Evolutionary conservation across 2,888 invertebrate genomes (phyloP), one percentile per base, ranked within the genome.

Genomic region (Adelognathus sp.): DNA sequence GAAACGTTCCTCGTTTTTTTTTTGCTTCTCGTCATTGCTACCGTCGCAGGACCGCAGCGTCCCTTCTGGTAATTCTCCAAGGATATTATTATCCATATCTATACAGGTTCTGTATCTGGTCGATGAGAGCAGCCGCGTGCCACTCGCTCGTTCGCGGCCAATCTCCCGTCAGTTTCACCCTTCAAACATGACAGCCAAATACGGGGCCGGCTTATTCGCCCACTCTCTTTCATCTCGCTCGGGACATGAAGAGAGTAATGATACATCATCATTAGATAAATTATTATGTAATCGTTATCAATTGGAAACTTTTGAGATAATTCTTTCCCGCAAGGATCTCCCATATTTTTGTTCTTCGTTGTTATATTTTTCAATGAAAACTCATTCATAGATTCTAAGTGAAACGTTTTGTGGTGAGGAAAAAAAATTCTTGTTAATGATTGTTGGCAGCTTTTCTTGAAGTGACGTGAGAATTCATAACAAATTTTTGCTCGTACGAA

Each of bases 1-100:
- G 36, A 63, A 69, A 70, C 61, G 54, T 75, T 75, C n/a, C n/a
- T 18, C 60, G 27, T 24, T 63, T 56, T 52, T 61, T 39, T 33
- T 14, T n/a, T 33, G 24, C 33, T 11, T 24, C 9, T 60, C 33
- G n/a, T 54, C 41, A 33, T 36, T 29, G 16, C 21, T 27, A 24
- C 9, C 41, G 11, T n/a, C 36, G 24, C 14, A 41, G 44, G 52
- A 39, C 36, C 27, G 16, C 50, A 9, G 18, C 46, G 7, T 29
- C 60, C 56, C 33, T 54, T 50, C 16, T 36, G 14, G n/a, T 14
- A 63, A 54, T 56, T 44, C 61, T 54, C 52, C 14, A 31, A 72
- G 24, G 41, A 63, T 44, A 31, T 24, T 52, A n/a, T 36, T 33
- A 16, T 36, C 16, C 3, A 46, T 24, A 18, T 36, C n/a, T 36